Evolutionary conservation across 2,888 invertebrate genomes (phyloP).

Genomic region (Isoperla grammatica): DNA sequence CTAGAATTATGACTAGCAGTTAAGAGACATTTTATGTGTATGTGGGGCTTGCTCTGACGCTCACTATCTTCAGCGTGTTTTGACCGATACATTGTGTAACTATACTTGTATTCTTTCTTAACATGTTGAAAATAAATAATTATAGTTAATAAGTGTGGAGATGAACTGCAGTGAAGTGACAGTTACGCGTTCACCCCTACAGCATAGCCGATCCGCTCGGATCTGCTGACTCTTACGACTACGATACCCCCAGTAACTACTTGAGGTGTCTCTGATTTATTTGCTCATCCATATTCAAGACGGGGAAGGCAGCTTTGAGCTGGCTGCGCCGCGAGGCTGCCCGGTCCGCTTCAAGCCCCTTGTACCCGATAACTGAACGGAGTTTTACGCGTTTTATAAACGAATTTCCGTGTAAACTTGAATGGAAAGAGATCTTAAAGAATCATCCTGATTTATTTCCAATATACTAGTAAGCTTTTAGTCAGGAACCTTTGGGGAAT

Average conservation of each 20-base stretch:
- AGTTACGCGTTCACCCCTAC: too few species aligned
- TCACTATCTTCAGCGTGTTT: too few species aligned
- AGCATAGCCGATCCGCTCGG: not conserved
- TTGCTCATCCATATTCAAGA: constrained; percentile 18
- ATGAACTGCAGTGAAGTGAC: too few species aligned
- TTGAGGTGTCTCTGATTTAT: constrained; percentile 20
- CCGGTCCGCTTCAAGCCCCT: not conserved
- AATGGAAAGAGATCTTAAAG: constrained; percentile 17
- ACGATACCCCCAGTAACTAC: not conserved
- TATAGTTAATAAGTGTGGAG: too few species aligned
- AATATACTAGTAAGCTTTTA: constrained; percentile 19
- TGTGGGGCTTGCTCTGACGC: too few species aligned
- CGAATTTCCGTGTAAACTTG: constrained; percentile 18
- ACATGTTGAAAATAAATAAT: too few species aligned
- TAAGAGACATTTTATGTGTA: too few species aligned
- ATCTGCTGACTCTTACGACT: constrained; percentile 13
- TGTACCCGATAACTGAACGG: constrained; percentile 5
- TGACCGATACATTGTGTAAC: too few species aligned
- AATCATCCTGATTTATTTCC: constrained; percentile 19
- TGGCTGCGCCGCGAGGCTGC: too few species aligned
- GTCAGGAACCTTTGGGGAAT: not conserved
- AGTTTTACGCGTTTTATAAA: constrained; percentile 18
- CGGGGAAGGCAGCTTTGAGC: too few species aligned
- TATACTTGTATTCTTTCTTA: too few species aligned
- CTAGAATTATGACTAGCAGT: too few species aligned